Base-by-base conservation (phyloP, 1,140 invertebrate species). In the Listronotus bonariensis region DNA sequence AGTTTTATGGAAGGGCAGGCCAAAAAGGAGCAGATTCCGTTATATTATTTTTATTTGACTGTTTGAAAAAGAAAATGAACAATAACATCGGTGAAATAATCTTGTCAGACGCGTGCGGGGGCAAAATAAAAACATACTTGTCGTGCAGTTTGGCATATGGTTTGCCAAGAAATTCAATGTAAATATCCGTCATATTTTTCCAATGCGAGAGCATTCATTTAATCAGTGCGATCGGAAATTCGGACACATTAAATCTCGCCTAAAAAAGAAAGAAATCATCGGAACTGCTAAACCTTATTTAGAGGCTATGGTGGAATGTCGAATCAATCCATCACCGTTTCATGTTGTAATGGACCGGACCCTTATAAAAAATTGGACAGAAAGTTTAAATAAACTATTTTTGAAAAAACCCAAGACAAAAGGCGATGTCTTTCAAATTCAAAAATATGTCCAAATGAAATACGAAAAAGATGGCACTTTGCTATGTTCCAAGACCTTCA, bases 181-280 rank as follows among this genome's bases (percentile, higher is more conserved):
- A 34, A 9, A 5, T 34, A 34, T 6, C 5, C 5, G 32, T 5
- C 41, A 43, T 12, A 43, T 43, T 7, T 43, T 43, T 6, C 12
- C 41, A 17, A 4, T 43, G 6, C 12, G 41, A 6, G 41, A 12
- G 4, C 41, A 43, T 5, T 43, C 12, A n/a, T 43, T 43, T 17
- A 6, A 12, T 12, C 41, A 43, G 12, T 43, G 41, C 12, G 41
- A 43, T 43, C 12, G 12, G n/a, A 14, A 43, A 5, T 43, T 43
- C 12, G 41, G 15, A 4, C 41, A 14, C 4, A n/a, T 43, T 6
- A 43, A 43, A 17, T 5, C 12, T 14, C 4, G 4, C 5, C 4
- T 43, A 43, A 43, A 43, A 43, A 43, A 43, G 12, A 43, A 7
- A 43, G n/a, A n/a, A n/a, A n/a, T n/a, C 12, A 43, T 43, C 6